A percentile compares a stretch with the other conserved stretches of the same genome.
These are phyloP conservation scores for Pangasianodon hypophthalmus DNA, from an alignment of 2,113 vertebrate genomes.

Conservation along the genomic window DNA sequence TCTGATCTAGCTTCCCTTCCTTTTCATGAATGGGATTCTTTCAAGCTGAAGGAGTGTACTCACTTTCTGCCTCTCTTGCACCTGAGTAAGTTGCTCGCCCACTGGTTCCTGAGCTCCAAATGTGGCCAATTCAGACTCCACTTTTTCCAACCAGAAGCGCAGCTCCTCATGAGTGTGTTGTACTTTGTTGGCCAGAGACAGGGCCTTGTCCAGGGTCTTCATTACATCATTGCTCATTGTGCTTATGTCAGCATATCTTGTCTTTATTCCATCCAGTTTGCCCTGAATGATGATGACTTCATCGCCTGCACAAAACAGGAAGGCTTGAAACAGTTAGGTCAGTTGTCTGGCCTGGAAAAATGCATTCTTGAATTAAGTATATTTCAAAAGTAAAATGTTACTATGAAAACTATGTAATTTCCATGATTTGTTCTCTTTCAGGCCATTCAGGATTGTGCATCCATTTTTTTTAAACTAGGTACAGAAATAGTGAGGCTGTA, in stretches of 20 bases:
- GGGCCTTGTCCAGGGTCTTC: slow-evolving; percentile 83
- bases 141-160: slow-evolving; percentile 82
- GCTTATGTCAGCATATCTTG: slow-evolving; percentile 88
- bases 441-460: not conserved
- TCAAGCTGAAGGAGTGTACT: slow-evolving; percentile 41
- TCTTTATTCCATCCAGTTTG: slow-evolving; percentile 94
- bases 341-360: not conserved
- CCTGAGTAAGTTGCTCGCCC: slow-evolving; percentile 78
- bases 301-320: slow-evolving; percentile 77
- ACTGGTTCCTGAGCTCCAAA: slow-evolving; percentile 76
- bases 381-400: not conserved
- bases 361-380: not conserved
- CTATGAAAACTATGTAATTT: not conserved
- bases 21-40: not conserved
- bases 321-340: not conserved
- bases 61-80: slow-evolving; percentile 88
- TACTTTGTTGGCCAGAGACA: slow-evolving; percentile 81
- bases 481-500: not conserved
- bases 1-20: not conserved
- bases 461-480: not conserved
- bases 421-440: not conserved
- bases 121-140: slow-evolving; percentile 78
- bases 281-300: slow-evolving; percentile 96
- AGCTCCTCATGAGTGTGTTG: slow-evolving; percentile 80
- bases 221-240: slow-evolving; percentile 81